Base-by-base conservation (phyloP, 2,797 vertebrate species). In the Novumbra hubbsi region DNA sequence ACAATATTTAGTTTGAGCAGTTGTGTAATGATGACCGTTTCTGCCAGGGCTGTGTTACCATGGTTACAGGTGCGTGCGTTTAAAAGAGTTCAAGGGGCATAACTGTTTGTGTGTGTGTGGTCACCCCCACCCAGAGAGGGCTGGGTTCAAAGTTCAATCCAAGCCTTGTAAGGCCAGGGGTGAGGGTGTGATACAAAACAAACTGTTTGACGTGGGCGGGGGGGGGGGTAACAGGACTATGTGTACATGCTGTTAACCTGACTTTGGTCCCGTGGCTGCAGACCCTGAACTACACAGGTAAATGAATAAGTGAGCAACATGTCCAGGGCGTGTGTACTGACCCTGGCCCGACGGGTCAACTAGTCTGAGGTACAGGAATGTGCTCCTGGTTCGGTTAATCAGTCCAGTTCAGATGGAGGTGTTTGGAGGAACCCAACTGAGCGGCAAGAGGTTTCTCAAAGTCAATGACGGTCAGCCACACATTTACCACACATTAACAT, bases 101-200 rank as follows among this genome's bases (percentile, higher is more conserved):
- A 34, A 34, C 32, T 49, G 5, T 63, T 11, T 48, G 65, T 55
- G 50, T 41, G 74, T 38, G 32, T 85, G 70, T 80, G 74, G 16
- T 27, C 16, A 17, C 67, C 45, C 2, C 52, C 27, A 30, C 27
- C 32, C 52, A 2, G 15, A 55, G 17, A 52, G 52, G n/a, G 76
- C 67, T 0, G 41, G 69, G 75, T 78, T 82, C 70, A 70, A 65
- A 62, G 49, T 70, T 57, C 66, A 24, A 4, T 24, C 12, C 21
- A 21, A 24, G 55, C 14, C 14, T 50, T 1, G 24, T 48, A 66
- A 41, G 64, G 55, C 34, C 73, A 8, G 66, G 57, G 12, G 8
- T 71, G 2, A 15, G 17, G 16, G 19, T 21, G 48, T 19, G 34
- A 27, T 52, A 38, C 50, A 70, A 72, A 77, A 77, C 28, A 68